Conservation (phyloP, 2,888 invertebrate genomes). For the Macaria notata region DNA sequence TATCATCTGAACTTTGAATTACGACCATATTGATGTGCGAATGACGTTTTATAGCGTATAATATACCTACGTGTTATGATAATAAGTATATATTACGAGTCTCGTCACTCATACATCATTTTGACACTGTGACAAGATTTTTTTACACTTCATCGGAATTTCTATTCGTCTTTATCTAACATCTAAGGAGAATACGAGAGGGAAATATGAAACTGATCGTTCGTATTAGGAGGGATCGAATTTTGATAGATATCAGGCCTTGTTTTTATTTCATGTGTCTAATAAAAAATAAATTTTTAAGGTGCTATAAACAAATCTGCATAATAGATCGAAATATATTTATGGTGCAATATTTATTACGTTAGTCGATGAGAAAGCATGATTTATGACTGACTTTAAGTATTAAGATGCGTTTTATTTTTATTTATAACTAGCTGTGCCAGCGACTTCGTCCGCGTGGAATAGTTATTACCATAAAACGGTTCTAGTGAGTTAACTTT, state of each 20-base stretch:
- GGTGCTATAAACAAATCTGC: conserved; percentile 49
- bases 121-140: conserved; percentile 41
- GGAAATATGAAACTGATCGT: conserved; percentile 27
- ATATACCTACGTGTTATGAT: conserved; percentile 44
- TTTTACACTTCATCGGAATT: conserved; percentile 35
- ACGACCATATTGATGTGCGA: conserved; percentile 44
- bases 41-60: conserved; percentile 45
- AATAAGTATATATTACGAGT: conserved; percentile 44
- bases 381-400: conserved; percentile 48
- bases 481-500: no score
- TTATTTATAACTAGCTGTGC: no score
- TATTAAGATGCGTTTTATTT: conserved; percentile 41
- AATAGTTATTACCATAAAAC: no score
- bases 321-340: conserved; percentile 47
- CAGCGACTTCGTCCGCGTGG: no score
- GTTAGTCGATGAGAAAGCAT: conserved; percentile 46
- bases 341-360: conserved; percentile 46
- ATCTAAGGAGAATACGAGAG: conserved; percentile 20
- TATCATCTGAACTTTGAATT: conserved; percentile 31
- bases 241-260: conserved; percentile 37
- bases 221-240: conserved; percentile 31
- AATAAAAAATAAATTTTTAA: conserved; percentile 50
- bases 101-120: conserved; percentile 43
- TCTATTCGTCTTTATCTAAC: conserved; percentile 19
- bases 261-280: conserved; percentile 39